phyloP scores from a whole-genome alignment of 2,888 invertebrate species.

The Cepaea hortensis region DNA sequence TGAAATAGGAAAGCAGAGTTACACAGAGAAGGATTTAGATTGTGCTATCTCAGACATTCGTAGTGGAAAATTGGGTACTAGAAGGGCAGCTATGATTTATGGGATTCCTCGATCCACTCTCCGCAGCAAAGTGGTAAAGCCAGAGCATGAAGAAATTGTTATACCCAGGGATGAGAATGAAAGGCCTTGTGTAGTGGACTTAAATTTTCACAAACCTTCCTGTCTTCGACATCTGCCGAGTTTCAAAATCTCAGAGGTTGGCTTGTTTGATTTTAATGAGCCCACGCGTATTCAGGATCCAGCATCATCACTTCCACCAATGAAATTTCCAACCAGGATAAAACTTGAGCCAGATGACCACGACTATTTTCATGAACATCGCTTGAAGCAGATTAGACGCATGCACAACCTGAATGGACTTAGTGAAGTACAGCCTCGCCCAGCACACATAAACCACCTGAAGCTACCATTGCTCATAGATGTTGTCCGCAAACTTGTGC shows the following conservation, averaged over 20 bases:
- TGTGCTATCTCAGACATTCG: slow-evolving; percentile 95
- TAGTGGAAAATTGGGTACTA: slow-evolving; percentile 92
- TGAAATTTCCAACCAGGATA: slow-evolving; percentile 50
- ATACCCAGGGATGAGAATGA: slow-evolving; percentile 42
- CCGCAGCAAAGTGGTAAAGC: slow-evolving; percentile 86
- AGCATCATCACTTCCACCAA: slow-evolving; percentile 50
- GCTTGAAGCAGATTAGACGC: slow-evolving; percentile 67
- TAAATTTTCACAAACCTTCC: slow-evolving; percentile 15
- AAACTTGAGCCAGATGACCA: slow-evolving; percentile 42
- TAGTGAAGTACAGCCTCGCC: slow-evolving; percentile 60
- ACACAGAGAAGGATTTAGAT: slow-evolving; percentile 96
- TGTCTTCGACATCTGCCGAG: slow-evolving; percentile 27
- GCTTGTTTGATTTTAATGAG: slow-evolving; percentile 30
- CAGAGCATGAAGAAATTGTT: slow-evolving; percentile 34
- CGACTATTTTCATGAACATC: slow-evolving; percentile 1
- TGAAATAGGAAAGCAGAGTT: slow-evolving; percentile 78
- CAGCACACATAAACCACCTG: slow-evolving; percentile 63
- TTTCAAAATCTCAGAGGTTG: slow-evolving; percentile 56
- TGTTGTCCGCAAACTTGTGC: slow-evolving; percentile 74
- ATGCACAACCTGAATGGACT: slow-evolving; percentile 71
- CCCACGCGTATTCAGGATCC: slow-evolving; percentile 45
- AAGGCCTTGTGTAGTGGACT: not conserved
- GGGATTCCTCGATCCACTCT: slow-evolving; percentile 97
- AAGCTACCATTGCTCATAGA: slow-evolving; percentile 74
- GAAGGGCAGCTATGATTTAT: slow-evolving; percentile 95